Base-by-base conservation (phyloP, 2,888 invertebrate genomes). In the Amphipoea lucens region DNA sequence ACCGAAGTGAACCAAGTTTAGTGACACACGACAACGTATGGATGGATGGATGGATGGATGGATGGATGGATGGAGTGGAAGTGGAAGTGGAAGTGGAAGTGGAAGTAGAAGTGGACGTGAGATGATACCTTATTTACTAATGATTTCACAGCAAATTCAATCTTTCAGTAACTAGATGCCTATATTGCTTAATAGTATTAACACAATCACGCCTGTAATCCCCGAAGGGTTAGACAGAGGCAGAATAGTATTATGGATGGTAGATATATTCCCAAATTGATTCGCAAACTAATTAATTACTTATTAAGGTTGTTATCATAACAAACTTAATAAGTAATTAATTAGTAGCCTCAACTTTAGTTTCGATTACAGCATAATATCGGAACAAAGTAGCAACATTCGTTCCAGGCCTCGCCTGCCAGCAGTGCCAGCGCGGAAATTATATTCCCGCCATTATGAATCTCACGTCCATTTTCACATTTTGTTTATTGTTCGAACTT, bases 401-500 rank as follows among this genome's bases (percentile, higher is more conserved):
- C 48, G 57, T 67, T 66, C 14, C 48, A 74, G 63, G 29, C 54
- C 65, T 54, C 51, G 45, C 69, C 17, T 1, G 71, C 29, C 29
- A 29, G 29, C 29, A 29, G 29, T 29, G 29, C 29, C 29, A 29
- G 29, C 29, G 29, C 29, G 29, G 29, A 29, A 29, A 29, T 29
- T 29, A 29, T 29, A 29, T 76, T 73, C 66, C 75, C 51, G 62
- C 65, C 48, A 29, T 51, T 69, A 63, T 51, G 36, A 57, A 86
- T 63, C 74, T 42, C 72, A 29, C 29, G 29, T 29, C 29, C 29
- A 29, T 29, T 29, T 29, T 29, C 29, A 29, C 29, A 73, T 86
- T 78, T 78, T 82, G 69, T 82, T 70, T 82, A 73, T 73, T 81
- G 62, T 78, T 86, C 42, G 17, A 83, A 78, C 14, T 86, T 86